Evolutionary conservation across 2,797 vertebrate species (phyloP), one percentile per base, ranked within the genome.

Genomic region (Trematomus bernacchii): DNA sequence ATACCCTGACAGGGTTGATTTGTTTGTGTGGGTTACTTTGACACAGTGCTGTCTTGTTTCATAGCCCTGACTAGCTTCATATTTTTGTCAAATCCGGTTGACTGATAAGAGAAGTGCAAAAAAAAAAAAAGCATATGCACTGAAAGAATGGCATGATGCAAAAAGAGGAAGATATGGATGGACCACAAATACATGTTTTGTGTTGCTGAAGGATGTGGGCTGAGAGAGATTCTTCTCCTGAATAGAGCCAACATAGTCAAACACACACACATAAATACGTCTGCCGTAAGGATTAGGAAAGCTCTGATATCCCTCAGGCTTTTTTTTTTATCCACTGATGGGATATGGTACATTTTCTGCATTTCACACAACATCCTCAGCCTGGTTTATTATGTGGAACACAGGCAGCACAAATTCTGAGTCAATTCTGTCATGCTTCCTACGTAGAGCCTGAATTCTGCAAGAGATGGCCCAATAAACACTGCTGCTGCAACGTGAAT

Each of bases 361-460:
- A 0, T 87, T 87, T 87, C 75, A 89, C 85, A 84, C 65, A 79
- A 66, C 87, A 81, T 84, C 83, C 77, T 82, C 83, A 84, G 71
- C 75, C 82, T 66, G 5, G 50, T 70, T 88, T 51, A 88, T 91
- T 85, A 84, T 87, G 81, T 88, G 80, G 85, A 90, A 90, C 87
- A 90, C 79, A 81, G 83, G 86, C 84, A 85, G 84, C 76, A 73
- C 80, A 87, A 84, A 86, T 84, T 77, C 78, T 71, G 43, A 67
- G 66, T 83, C 74, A 50, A 44, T 82, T 86, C 73, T 77, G 86
- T 81, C 84, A 81, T 62, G 79, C 88, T 85, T 82, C 85, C 89
- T 83, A 84, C 73, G 21, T 76, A 68, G 55, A 84, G 63, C 43
- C 67, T 68, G 51, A 48, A 82, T 69, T 76, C 79, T 86, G 76